Evolutionary conservation across 1,140 invertebrate species (phyloP).

Genomic region (Cyclargus thomasi): DNA sequence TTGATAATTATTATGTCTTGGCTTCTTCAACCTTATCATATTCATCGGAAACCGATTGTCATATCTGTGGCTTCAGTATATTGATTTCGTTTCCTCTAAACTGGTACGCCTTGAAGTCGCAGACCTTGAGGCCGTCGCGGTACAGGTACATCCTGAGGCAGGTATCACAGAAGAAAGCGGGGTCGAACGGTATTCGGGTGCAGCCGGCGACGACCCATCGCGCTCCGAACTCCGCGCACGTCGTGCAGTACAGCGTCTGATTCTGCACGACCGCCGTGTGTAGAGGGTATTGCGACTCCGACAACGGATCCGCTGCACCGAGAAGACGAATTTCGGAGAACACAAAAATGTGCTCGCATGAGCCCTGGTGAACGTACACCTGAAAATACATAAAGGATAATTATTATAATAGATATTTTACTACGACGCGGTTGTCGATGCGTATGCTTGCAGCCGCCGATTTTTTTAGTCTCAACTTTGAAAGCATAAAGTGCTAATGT

Average conservation of each 20-base stretch:
- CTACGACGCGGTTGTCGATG: no score
- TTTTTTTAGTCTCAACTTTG: no score
- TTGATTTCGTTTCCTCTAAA: constrained; percentile 52
- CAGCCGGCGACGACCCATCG: constrained; percentile 78
- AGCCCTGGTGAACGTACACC: constrained; percentile 91
- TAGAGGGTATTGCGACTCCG: constrained; percentile 72
- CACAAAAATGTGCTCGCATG: constrained; percentile 90
- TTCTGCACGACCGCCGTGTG: constrained; percentile 63
- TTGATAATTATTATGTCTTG: no score
- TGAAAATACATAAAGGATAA: constrained; percentile 52
- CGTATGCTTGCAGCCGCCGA: no score
- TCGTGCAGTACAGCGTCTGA: constrained; percentile 58
- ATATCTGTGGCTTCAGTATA: constrained; percentile 38
- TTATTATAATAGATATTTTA: not conserved
- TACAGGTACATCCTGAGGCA: constrained; percentile 82
- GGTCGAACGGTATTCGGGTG: constrained; percentile 78
- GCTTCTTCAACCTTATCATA: no score
- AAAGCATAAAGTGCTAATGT: no score
- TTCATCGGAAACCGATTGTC: not conserved
- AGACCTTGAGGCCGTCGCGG: constrained; percentile 76
- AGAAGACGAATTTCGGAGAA: constrained; percentile 83
- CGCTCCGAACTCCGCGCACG: constrained; percentile 63
- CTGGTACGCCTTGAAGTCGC: constrained; percentile 72
- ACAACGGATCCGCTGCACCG: constrained; percentile 65
- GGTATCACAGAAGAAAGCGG: constrained; percentile 79